Evolutionary conservation across 2,888 invertebrate species (phyloP), one percentile per base, ranked within the genome.

Genomic region (Uropetala carovei): DNA sequence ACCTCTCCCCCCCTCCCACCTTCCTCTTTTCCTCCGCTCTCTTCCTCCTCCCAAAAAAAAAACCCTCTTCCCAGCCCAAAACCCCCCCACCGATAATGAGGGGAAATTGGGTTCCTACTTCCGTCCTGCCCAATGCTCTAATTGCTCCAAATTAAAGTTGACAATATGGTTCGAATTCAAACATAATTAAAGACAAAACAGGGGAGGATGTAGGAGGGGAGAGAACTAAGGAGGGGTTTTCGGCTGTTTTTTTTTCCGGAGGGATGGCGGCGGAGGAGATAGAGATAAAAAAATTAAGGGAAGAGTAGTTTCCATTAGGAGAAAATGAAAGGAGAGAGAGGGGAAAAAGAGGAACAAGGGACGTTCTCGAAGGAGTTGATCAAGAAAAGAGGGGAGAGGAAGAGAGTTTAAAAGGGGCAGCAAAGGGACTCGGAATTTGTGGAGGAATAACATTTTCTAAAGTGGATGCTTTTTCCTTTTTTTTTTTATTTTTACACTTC

Each of bases 181-280:
- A 60, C 86, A 30, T 86, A 86, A 86, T 86, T 60, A 86, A 60
- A 86, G 86, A 30, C 86, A 60, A 86, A 86, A 27, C 16, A 59
- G 8, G 22, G 27, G 11, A 30, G 10, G 43, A 43, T 2, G 22
- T 22, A 57, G n/a, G 27, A n/a, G 3, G 43, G 14, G n/a, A 85
- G 75, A 11, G 75, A 5, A 43, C 5, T 1, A 43, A 43, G 43
- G 43, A 43, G 43, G 43, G 43, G 43, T 43, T n/a, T n/a, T 43
- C 43, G 43, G 43, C 5, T 43, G 1, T 1, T 43, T 43, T 43
- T 43, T 75, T 75, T 75, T 75, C 22, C 22, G 13, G 27, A 22
- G 75, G 22, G 14, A 27, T 27, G 75, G 27, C 27, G 2, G 0
- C n/a, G 75, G 13, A 22, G 27, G 10, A 75, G 27, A 10, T 27